Base-by-base conservation (phyloP, 2,113 vertebrate genomes). In the Ptilorrhoa leucosticta region DNA sequence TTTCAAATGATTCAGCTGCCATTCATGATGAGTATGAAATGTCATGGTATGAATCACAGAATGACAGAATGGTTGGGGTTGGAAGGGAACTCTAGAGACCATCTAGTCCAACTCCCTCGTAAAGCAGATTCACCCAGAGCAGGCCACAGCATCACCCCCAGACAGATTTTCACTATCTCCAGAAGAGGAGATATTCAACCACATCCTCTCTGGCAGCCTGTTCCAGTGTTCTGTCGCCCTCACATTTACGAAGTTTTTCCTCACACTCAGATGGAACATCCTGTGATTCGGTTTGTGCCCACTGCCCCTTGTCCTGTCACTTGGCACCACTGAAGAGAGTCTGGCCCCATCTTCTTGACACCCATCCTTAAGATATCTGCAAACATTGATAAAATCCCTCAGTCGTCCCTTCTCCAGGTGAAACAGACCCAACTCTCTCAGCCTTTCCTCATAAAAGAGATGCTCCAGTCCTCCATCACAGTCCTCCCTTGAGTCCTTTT, bases 91-190 rank as follows among this genome's bases (percentile, higher is more conserved):
- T 45, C 37, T 60, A 40, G 37, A 68, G 45, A 35, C 18, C 13
- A 68, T 15, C n/a, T 22, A 76, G 24, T 53, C 5, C 28, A 75
- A 26, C 0, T 6, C 3, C 11, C 6, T 16, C 0, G 0, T 45
- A 45, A 45, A 60, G 78, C 39, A 75, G 13, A 14, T 26, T 89
- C 39, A 60, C 20, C n/a, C 39, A 47, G 20, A 60, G 53, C 53
- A 82, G 28, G 9, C 13, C 47, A 66, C 24, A 54, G 53, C 20
- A 53, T 31, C n/a, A 68, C n/a, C 20, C 35, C 24, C 61, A 53
- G 53, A 21, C 10, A 68, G 14, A 9, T 40, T 70, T 11, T 24
- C 39, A 47, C 0, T 24, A 45, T 30, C 28, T 47, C n/a, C 15
- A 30, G n/a, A 45, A 47, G 10, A 87, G 6, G 22, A 69, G 39